A percentile compares a stretch with the other conserved stretches of the same genome.
phyloP scores from a whole-genome alignment of 2,888 invertebrate genomes.

The Oasisia sp. region DNA sequence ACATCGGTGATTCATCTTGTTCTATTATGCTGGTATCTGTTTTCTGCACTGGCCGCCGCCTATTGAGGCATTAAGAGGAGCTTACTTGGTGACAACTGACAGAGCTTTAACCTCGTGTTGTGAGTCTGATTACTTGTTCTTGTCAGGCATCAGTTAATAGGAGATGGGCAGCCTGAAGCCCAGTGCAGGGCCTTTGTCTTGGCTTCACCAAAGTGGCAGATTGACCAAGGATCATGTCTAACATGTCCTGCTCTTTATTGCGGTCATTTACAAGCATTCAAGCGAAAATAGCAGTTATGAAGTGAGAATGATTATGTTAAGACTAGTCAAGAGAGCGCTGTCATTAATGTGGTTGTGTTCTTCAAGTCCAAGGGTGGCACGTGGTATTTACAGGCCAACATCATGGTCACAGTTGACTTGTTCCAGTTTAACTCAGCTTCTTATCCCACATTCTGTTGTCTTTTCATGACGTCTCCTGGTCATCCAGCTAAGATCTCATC shows the following conservation, averaged over 20 bases:
- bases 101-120: neutral
- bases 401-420: no score
- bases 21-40: neutral
- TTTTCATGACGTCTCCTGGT: no score
- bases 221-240: neutral
- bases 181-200: neutral
- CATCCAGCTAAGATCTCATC: neutral
- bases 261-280: neutral
- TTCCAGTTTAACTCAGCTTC: no score
- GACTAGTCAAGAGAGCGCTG: neutral
- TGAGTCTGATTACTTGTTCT: neutral
- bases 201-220: neutral
- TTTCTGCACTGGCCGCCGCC: neutral
- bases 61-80: neutral
- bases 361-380: neutral
- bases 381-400: neutral
- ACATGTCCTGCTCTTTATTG: neutral
- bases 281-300: neutral
- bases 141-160: neutral
- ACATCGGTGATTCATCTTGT: neutral
- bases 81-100: neutral
- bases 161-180: neutral
- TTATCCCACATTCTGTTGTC: no score
- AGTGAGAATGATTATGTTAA: neutral
- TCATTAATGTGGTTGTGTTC: neutral